These are phyloP conservation scores for Callosobruchus maculatus DNA, from an alignment of 2,888 invertebrate genomes.

Conservation along the genomic window DNA sequence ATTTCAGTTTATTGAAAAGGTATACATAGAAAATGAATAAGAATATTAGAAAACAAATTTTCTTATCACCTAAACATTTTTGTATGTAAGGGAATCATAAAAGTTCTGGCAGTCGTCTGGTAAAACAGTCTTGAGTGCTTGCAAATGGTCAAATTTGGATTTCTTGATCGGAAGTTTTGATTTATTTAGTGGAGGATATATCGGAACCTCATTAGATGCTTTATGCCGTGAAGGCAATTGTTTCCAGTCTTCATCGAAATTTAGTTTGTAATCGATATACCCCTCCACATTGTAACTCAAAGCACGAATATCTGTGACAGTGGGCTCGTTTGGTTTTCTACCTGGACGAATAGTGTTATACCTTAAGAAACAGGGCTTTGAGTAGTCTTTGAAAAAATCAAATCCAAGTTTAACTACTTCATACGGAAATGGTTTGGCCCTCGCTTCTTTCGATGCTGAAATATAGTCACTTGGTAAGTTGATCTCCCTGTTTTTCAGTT, in stretches of 20 bases:
- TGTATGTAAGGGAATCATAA: conserved; percentile 1
- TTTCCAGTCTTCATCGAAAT: background rate
- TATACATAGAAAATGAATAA: background rate
- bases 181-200: background rate
- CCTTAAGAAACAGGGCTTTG: background rate
- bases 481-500: conserved; percentile 31
- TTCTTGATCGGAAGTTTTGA: background rate
- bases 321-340: background rate
- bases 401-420: conserved; percentile 19
- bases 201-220: background rate
- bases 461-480: conserved; percentile 25
- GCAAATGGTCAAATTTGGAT: background rate
- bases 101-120: conserved; percentile 2
- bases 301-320: background rate
- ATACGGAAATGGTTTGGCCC: conserved; percentile 23
- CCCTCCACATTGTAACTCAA: background rate
- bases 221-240: background rate
- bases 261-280: background rate
- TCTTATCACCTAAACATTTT: background rate
- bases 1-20: background rate
- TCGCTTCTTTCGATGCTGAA: conserved; percentile 24
- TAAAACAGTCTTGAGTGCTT: background rate
- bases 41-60: background rate
- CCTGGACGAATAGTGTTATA: conserved; percentile 5
- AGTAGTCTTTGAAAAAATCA: conserved; percentile 23